Evolutionary conservation across 2,113 vertebrate genomes (phyloP).

Genomic region (Sigmodon hispidus): DNA sequence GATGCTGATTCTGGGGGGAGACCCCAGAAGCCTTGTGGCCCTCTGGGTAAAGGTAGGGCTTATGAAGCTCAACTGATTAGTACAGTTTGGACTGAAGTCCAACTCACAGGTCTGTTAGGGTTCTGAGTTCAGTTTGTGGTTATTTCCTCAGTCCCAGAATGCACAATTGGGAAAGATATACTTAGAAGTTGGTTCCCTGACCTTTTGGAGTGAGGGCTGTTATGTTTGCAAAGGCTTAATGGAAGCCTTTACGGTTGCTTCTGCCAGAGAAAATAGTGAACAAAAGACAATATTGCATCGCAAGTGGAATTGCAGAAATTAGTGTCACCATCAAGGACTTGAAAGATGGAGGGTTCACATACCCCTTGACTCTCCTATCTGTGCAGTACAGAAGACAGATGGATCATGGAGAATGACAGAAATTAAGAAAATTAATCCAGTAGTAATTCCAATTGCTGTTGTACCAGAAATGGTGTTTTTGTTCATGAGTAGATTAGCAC

Average conservation of each 20-base stretch:
- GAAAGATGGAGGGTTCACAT: not conserved
- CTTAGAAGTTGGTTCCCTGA: not conserved
- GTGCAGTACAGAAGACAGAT: not conserved
- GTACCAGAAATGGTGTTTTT: not conserved
- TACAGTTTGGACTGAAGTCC: not conserved
- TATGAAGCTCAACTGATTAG: not conserved
- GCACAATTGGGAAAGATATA: not conserved
- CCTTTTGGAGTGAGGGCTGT: not conserved
- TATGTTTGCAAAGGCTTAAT: not conserved
- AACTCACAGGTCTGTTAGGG: not conserved
- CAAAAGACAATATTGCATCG: not conserved
- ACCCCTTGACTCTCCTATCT: not conserved
- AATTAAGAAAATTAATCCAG: not conserved
- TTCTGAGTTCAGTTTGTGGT: not conserved
- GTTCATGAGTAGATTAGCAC: not conserved
- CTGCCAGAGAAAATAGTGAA: not conserved
- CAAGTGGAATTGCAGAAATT: not conserved
- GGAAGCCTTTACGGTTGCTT: not conserved
- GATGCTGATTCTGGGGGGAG: not conserved
- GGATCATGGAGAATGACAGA: not conserved
- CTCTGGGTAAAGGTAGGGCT: not conserved
- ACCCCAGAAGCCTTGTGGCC: not conserved
- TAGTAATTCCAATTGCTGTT: not conserved
- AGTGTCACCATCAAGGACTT: not conserved
- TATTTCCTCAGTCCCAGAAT: not conserved